Conservation (phyloP, 2,797 vertebrate genomes). For the Lithobates pipiens region DNA sequence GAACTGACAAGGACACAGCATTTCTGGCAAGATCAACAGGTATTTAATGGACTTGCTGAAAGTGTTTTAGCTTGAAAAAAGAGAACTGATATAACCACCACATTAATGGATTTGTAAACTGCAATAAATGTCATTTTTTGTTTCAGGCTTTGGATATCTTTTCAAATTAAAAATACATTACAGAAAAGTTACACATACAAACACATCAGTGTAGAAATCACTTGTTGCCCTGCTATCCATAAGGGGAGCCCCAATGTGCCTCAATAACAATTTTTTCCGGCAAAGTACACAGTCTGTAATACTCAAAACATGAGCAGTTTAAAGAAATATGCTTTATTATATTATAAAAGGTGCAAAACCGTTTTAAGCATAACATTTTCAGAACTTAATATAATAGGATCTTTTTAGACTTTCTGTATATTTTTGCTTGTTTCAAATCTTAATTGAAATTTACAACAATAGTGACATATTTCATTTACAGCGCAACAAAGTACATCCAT, state of each 20-base stretch:
- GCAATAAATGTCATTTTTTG: too few relatives aligned
- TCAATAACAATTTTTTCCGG: background rate
- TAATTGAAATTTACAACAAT: slow-evolving; percentile 62
- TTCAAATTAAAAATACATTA: too few relatives aligned
- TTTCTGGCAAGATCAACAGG: too few relatives aligned
- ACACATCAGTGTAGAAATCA: background rate
- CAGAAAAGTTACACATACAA: background rate
- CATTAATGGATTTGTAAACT: too few relatives aligned
- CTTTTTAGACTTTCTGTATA: slow-evolving; percentile 48
- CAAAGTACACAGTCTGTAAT: slow-evolving; percentile 45
- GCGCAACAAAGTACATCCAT: slow-evolving; percentile 62
- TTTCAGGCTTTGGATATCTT: too few relatives aligned
- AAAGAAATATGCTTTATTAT: slow-evolving; percentile 70
- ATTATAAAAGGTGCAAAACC: slow-evolving; percentile 67
- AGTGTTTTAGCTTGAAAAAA: too few relatives aligned
- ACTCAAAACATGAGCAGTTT: slow-evolving; percentile 63
- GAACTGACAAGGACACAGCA: too few relatives aligned
- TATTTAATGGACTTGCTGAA: too few relatives aligned
- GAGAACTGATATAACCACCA: too few relatives aligned
- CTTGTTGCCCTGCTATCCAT: background rate
- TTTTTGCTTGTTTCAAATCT: slow-evolving; percentile 57
- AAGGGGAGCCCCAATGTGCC: background rate
- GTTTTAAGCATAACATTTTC: slow-evolving; percentile 62
- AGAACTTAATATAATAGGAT: slow-evolving; percentile 45
- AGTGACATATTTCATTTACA: slow-evolving; percentile 59